These are phyloP conservation scores for Onthophagus taurus DNA, from an alignment of 1,140 invertebrate genomes.

Conservation along the genomic window DNA sequence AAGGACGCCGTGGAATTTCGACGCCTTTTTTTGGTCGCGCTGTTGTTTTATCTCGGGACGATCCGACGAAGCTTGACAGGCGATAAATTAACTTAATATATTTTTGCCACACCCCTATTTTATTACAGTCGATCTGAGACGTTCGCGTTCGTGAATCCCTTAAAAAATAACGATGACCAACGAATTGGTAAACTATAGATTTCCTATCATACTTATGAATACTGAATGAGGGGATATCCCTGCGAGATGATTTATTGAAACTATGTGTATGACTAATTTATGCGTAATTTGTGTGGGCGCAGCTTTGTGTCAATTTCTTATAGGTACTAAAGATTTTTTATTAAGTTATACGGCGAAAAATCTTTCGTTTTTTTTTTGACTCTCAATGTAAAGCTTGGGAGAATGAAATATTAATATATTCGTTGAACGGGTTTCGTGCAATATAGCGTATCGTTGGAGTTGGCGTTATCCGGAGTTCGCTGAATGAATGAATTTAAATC, in stretches of 20 bases:
- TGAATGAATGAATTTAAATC: no score
- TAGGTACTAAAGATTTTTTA: no score
- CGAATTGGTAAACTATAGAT: slow-evolving; percentile 13
- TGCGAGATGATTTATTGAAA: slow-evolving; percentile 18
- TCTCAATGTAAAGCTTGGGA: no score
- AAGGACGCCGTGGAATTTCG: no score
- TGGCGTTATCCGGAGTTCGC: no score
- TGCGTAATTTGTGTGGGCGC: slow-evolving; percentile 11
- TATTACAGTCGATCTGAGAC: slow-evolving; percentile 14
- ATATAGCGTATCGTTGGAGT: no score
- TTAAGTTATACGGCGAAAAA: no score
- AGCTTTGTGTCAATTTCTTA: no score
- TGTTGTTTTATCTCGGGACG: slow-evolving; percentile 13
- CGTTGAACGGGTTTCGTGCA: no score
- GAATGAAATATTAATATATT: no score
- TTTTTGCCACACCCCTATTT: slow-evolving; percentile 17
- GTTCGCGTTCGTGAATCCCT: background rate
- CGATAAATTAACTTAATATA: slow-evolving; percentile 19
- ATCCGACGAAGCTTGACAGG: slow-evolving; percentile 14
- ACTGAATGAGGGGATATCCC: slow-evolving; percentile 20
- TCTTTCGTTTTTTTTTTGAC: no score
- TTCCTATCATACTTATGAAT: slow-evolving; percentile 21
- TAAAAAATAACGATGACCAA: background rate
- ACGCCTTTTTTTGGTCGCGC: background rate
- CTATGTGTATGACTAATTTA: slow-evolving; percentile 16